A percentile compares a stretch with the other conserved stretches of the same genome.
Conservation (phyloP, 2,113 vertebrate species). For the Raphicerus campestris region DNA sequence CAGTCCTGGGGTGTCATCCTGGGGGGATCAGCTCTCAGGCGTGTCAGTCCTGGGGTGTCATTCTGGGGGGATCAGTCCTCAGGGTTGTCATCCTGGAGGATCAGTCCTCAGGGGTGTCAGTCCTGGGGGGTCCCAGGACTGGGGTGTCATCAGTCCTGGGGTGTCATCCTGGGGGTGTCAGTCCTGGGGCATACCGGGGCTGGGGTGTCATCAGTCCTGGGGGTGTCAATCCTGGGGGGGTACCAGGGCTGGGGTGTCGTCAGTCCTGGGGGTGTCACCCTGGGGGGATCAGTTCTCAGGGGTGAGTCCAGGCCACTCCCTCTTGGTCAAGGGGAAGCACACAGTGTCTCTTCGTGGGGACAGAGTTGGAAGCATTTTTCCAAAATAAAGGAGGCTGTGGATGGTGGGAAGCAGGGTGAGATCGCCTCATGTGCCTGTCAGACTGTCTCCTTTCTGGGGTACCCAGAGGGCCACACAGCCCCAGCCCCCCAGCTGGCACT, state of each 20-base stretch:
- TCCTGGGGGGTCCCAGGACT: too few species aligned
- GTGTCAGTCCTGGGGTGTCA: too few species aligned
- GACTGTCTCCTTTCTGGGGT: slow-evolving; percentile 65
- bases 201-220: background rate
- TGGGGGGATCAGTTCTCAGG: background rate
- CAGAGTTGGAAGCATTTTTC: background rate
- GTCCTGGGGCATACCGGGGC: too few species aligned
- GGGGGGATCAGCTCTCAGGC: too few species aligned
- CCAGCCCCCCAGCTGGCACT: background rate
- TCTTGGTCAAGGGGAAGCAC: background rate
- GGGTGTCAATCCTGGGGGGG: background rate
- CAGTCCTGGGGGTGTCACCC: background rate
- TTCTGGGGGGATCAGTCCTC: too few species aligned
- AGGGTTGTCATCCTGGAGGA: too few species aligned
- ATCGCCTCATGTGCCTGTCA: background rate
- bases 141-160: too few species aligned
- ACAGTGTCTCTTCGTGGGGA: background rate
- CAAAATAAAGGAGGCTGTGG: background rate
- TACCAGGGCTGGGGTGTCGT: background rate
- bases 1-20: too few species aligned
- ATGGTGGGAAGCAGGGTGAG: background rate
- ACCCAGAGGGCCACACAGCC: slow-evolving; percentile 43
- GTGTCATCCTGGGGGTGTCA: too few species aligned
- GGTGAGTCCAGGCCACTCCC: background rate
- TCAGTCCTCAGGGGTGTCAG: too few species aligned